Evolutionary conservation across 1,140 invertebrate genomes (phyloP).

Genomic region (Drosophila navojoa): DNA sequence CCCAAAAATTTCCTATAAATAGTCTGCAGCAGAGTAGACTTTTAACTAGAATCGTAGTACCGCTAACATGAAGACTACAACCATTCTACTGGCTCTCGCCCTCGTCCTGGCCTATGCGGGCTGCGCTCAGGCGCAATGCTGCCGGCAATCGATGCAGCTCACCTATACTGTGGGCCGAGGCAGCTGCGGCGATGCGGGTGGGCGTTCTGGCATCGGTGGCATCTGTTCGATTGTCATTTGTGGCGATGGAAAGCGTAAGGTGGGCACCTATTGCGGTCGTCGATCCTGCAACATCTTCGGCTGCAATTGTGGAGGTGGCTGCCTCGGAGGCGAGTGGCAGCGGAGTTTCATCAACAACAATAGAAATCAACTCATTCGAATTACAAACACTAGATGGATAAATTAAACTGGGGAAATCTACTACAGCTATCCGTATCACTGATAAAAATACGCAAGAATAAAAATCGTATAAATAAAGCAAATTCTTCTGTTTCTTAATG

Average conservation of each 20-base stretch:
- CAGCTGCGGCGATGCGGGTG: background rate
- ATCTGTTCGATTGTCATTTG: constrained; percentile 24
- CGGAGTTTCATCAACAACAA: background rate
- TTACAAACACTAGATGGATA: no score
- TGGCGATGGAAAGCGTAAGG: constrained; percentile 7
- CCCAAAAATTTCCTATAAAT: constrained; percentile 4
- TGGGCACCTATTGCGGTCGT: constrained; percentile 29
- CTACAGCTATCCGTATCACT: no score
- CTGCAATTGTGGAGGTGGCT: constrained; percentile 15
- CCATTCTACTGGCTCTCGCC: background rate
- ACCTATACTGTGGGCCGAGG: background rate
- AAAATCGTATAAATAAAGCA: no score
- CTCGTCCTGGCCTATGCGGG: background rate
- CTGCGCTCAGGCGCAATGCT: background rate
- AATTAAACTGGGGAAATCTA: no score
- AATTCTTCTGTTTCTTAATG: no score
- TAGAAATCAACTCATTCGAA: no score
- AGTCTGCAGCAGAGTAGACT: background rate
- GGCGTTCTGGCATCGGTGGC: background rate
- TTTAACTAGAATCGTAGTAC: no score
- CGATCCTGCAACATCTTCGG: constrained; percentile 20
- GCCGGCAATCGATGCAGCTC: background rate
- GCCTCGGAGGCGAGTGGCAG: constrained; percentile 15
- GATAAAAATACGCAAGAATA: no score
- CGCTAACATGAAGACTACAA: background rate